Base-by-base conservation (phyloP, 2,888 invertebrate genomes). In the Drosophila mercatorum region DNA sequence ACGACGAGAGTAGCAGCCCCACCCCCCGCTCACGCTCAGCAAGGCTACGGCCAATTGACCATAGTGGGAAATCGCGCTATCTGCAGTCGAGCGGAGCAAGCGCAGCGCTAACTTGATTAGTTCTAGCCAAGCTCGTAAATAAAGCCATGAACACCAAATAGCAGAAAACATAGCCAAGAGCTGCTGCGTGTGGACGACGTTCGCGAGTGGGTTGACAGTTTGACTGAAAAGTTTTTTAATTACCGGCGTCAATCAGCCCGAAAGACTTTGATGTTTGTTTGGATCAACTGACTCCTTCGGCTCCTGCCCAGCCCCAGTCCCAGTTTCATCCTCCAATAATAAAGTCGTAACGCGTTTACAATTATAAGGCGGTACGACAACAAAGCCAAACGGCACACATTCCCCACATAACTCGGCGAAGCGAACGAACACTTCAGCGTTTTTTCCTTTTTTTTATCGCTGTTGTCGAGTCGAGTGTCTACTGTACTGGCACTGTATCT, bases 341-440 rank as follows among this genome's bases (percentile, higher is more conserved):
- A 83, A 82, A 84, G 84, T 84, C 84, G 84, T 86, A 84, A 86
- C 82, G 84, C 86, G 84, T 81, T 75, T 84, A 82, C 84, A 84
- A 84, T 84, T 84, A 84, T 80, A 84, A 83, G 81, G 80, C 84
- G 86, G 84, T 70, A 57, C 55, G 62, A 84, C 80, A 80, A 84
- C 84, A 84, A 84, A 84, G 86, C 62, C 82, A 82, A 82, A 79
- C 77, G 77, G 72, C 86, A 83, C 65, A 84, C 80, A 84, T 84
- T 86, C 82, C 64, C 59, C 74, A 28, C 74, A 84, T 84, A 81
- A 41, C 78, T 75, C 58, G 6, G 12, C 40, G 46, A 60, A 12
- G 38, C 17, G 51, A 52, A 38, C 17, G 55, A 52, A 57, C 59
- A 56, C 47, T 51, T 52, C 28, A 22, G 38, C 53, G 26, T 26